phyloP scores from a whole-genome alignment of 2,888 invertebrate genomes.

The Ophion costatus region DNA sequence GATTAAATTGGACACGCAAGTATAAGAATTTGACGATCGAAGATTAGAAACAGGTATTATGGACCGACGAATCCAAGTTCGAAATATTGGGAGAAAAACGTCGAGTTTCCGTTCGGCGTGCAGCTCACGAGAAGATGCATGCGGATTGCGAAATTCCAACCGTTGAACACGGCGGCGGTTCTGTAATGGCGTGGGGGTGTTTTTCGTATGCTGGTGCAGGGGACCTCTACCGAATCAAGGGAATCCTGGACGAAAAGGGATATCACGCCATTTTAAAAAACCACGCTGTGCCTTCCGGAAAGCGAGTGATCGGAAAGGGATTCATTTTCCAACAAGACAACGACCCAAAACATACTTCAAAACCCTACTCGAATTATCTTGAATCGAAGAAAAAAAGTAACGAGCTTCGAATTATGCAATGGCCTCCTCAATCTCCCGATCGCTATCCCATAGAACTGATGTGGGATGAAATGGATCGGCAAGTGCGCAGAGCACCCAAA shows the following conservation, averaged over 20 bases:
- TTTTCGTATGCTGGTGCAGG: neutral
- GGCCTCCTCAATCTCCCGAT: conserved; percentile 15
- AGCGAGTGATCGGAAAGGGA: too few species aligned
- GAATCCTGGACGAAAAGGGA: conserved; percentile 2
- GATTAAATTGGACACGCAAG: neutral
- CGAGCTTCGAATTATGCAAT: conserved; percentile 17
- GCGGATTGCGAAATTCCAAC: neutral
- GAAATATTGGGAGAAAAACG: neutral
- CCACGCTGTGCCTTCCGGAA: neutral
- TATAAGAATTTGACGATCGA: neutral
- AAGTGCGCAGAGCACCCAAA: neutral
- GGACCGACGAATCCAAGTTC: neutral
- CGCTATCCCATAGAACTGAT: conserved; percentile 21
- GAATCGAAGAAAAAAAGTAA: neutral
- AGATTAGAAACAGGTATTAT: conserved; percentile 7
- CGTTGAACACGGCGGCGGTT: conserved; percentile 18
- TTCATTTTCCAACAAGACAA: too few species aligned
- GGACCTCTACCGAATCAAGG: neutral
- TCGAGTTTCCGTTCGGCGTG: too few species aligned
- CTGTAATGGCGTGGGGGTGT: neutral
- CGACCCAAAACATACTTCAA: too few species aligned
- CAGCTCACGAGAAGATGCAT: neutral
- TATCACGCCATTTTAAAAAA: neutral
- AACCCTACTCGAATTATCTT: too few species aligned
- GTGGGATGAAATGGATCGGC: conserved; percentile 12